Conservation (phyloP, 1,140 invertebrate species). For the Macrobrachium rosenbergii region DNA sequence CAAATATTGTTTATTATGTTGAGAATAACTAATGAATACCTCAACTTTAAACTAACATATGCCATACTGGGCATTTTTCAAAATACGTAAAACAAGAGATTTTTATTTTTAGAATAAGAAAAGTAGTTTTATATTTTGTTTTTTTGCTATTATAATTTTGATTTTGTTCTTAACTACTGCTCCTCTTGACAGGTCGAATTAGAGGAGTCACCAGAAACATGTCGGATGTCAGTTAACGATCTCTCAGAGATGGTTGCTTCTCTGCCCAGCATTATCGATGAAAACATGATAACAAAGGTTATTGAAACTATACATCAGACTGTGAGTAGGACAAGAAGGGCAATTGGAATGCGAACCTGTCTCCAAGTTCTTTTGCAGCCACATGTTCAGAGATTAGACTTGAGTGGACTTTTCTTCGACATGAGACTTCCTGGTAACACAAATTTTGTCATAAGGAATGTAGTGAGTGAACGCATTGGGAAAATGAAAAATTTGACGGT, state of each 20-base stretch:
- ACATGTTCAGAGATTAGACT: constrained; percentile 44
- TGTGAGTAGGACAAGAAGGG: constrained; percentile 46
- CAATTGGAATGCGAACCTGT: constrained; percentile 53
- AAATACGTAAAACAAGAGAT: neutral
- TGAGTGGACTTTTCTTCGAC: constrained; percentile 56
- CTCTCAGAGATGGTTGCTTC: constrained; percentile 21
- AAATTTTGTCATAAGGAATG: constrained; percentile 47
- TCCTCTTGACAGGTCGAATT: constrained; percentile 31
- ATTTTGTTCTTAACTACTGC: neutral
- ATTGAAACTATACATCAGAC: constrained; percentile 58
- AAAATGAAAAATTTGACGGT: constrained; percentile 52
- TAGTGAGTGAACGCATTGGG: constrained; percentile 21
- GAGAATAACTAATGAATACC: no score
- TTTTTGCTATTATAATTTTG: neutral
- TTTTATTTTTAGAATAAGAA: neutral
- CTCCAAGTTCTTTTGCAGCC: constrained; percentile 50
- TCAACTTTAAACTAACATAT: no score
- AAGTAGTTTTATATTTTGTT: constrained; percentile 1
- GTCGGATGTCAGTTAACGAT: constrained; percentile 17
- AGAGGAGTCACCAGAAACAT: constrained; percentile 33
- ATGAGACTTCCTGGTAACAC: constrained; percentile 52
- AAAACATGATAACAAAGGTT: constrained; percentile 55
- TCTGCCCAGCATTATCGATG: constrained; percentile 40
- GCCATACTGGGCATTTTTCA: neutral
- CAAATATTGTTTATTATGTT: no score